Percentiles rank a stretch among this genome's conserved stretches.
phyloP scores from a whole-genome alignment of 2,113 vertebrate genomes.

The Hippocampus abdominalis region DNA sequence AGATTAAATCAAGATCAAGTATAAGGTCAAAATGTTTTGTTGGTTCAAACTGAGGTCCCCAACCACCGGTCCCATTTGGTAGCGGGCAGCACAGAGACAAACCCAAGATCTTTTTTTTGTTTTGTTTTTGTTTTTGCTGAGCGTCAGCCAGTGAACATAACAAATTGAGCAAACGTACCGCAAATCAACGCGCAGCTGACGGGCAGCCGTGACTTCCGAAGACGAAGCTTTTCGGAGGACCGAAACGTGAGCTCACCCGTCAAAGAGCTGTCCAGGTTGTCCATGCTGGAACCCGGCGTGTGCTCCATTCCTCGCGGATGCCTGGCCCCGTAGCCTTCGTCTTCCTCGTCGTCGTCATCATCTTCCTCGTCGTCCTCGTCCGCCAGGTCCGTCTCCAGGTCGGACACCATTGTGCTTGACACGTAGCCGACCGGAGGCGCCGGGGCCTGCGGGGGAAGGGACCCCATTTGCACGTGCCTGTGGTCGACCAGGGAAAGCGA shows the following conservation, averaged over 20 bases:
- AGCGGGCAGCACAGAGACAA: too few relatives aligned
- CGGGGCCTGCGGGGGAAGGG: conserved; percentile 89
- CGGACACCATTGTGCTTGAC: conserved; percentile 93
- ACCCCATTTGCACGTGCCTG: conserved; percentile 95
- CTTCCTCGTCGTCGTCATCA: conserved; percentile 87
- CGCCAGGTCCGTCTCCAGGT: conserved; percentile 92
- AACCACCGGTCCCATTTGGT: too few relatives aligned
- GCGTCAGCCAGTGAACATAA: too few relatives aligned
- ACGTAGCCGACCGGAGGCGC: conserved; percentile 93
- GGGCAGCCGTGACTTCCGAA: too few relatives aligned
- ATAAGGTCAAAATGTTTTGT: too few relatives aligned
- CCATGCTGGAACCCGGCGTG: conserved; percentile 95
- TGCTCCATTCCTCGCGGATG: conserved; percentile 87
- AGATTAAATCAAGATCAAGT: too few relatives aligned
- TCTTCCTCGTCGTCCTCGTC: conserved; percentile 88
- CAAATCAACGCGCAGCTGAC: too few relatives aligned
- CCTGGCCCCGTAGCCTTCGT: conserved; percentile 87
- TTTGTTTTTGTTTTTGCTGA: too few relatives aligned
- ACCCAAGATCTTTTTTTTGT: too few relatives aligned
- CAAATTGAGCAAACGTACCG: too few relatives aligned
- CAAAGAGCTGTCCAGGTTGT: conserved; percentile 97
- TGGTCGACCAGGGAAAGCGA: neutral
- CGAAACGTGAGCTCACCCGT: conserved; percentile 75
- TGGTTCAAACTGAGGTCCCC: too few relatives aligned
- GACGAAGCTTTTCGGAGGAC: neutral